Percentiles rank a stretch among this genome's conserved stretches.
These are phyloP conservation scores for Leucozona laternaria DNA, from an alignment of 2,888 invertebrate genomes.

Conservation along the genomic window DNA sequence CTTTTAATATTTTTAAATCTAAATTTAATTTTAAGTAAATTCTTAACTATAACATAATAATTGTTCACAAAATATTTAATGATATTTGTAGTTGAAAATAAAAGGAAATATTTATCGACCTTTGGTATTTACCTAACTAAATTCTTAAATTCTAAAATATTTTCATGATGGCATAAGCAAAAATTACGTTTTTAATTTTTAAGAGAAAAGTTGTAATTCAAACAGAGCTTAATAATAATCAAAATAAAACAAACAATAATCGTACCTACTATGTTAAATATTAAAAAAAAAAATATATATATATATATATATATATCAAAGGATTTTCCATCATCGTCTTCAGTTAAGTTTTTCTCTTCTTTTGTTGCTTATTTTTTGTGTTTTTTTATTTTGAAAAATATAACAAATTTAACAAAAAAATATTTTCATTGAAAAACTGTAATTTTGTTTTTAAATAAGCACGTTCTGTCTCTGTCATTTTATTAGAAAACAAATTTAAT, in stretches of 20 bases:
- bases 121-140: conserved; percentile 52
- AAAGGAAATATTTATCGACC: conserved; percentile 52
- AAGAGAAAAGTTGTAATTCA: conserved; percentile 32
- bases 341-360: conserved; percentile 79
- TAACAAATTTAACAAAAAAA: conserved; percentile 20
- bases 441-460: conserved; percentile 34
- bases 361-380: conserved; percentile 79
- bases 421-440: not conserved
- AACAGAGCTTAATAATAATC: conserved; percentile 77
- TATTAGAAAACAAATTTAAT: conserved; percentile 27
- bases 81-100: conserved; percentile 17
- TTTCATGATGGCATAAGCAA: conserved; percentile 71
- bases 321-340: conserved; percentile 83
- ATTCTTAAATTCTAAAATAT: conserved; percentile 60
- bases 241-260: conserved; percentile 48
- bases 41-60: conserved; percentile 61
- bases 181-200: conserved; percentile 44
- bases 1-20: conserved; percentile 52
- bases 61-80: conserved; percentile 39
- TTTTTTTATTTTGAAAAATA: conserved; percentile 15
- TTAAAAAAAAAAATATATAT: conserved; percentile 24
- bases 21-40: conserved; percentile 70
- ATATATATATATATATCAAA: conserved; percentile 82
- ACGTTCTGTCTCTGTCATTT: not conserved
- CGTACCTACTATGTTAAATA: conserved; percentile 13